Evolutionary conservation across 2,888 invertebrate genomes (phyloP), one percentile per base, ranked within the genome.

Genomic region (Neria commutata): DNA sequence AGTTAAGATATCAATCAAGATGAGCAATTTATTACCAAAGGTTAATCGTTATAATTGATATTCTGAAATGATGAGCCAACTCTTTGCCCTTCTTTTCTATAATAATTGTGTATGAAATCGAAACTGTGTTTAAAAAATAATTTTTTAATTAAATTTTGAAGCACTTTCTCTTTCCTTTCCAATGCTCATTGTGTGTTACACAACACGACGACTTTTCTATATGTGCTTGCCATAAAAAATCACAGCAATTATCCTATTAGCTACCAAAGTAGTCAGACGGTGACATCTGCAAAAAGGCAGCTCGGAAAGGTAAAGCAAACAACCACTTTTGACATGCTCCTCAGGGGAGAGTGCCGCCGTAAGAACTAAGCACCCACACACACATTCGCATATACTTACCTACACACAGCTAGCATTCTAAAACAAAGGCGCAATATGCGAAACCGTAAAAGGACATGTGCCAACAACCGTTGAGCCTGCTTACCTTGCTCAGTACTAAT

Each of bases 231-330:
- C 29, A 29, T 8, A 29, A 8, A 8, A 29, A 29, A 29, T 11
- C 11, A 11, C 3, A 49, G 69, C 74, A 75, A 72, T 72, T 72
- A 75, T 65, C 72, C 66, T 66, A 70, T 72, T 73, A 74, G 67
- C 57, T 49, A 47, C 26, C 34, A 24, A 48, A 21, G n/a, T n/a
- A 51, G 51, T 51, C 34, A 55, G 45, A 25, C 47, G 19, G 25
- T 56, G 61, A 57, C 74, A 74, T 62, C 72, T 71, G 66, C 63
- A 61, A 55, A 48, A 55, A 24, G n/a, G 19, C 23, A 10, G 14
- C 26, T 40, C 2, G n/a, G 11, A 42, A 10, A 40, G 19, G 25
- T 17, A 42, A 29, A 53, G 26, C 4, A 29, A 26, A n/a, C 23
- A 46, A 11, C 23, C 16, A 29, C 8, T 29, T 47, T 24, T 23